Evolutionary conservation across 2,888 invertebrate species (phyloP), one percentile per base, ranked within the genome.

Genomic region (Venusia cambrica): DNA sequence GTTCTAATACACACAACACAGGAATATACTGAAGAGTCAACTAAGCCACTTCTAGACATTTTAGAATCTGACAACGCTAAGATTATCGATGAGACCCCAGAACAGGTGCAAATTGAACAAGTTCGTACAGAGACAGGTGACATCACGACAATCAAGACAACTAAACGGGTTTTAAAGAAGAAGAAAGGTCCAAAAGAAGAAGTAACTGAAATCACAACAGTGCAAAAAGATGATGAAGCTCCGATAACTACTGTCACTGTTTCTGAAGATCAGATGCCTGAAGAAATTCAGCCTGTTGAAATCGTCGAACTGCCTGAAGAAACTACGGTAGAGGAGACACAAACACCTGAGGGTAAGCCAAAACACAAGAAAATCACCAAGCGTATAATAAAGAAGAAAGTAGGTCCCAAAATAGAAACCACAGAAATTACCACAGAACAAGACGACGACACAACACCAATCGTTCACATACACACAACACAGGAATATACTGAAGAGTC

Each of bases 371-470:
- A 38, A 34, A 39, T 61, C 0, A 84, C 22, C 2, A 27, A 22
- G 6, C 75, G 57, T 19, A 56, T 63, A 7, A 19, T 26, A 1
- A 31, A 22, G 4, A 31, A 24, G 3, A 24, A 25, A 2, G 6
- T 15, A 4, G 20, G 77, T 0, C 57, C 60, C 0, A 81, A 84
- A 34, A 61, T 73, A 39, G 83, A 85, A 48, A 20, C 15, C 0
- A 33, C 87, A 1, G 32, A 73, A 38, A 53, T 74, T 55, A 56
- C 48, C 2, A 66, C 83, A 1, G 46, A 73, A 44, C 77, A 85
- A 53, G 81, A 84, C 54, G 77, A 79, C 35, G 77, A 81, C 18
- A 77, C 72, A 48, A 51, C 74, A 64, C 65, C 87, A 49, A 51
- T 81, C 54, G 62, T 74, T 35, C 50, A 76, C 2, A 69, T 84